These are phyloP conservation scores for Argynnis bischoffii DNA, from an alignment of 2,888 invertebrate species.

Conservation along the genomic window DNA sequence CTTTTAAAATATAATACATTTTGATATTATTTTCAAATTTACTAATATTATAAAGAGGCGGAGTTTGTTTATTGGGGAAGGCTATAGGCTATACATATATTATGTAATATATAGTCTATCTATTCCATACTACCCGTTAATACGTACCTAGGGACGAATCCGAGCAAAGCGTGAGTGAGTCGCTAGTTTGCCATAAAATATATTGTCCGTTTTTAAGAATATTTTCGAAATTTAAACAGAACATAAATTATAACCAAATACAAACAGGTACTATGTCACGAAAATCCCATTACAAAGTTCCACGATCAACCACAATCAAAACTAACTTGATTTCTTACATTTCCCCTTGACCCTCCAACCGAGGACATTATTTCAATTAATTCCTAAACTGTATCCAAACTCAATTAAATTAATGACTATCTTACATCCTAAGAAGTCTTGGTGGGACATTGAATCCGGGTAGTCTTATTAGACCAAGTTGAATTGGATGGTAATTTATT, in stretches of 20 bases:
- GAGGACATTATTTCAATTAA: constrained; percentile 44
- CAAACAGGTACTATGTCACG: constrained; percentile 17
- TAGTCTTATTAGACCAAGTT: constrained; percentile 67
- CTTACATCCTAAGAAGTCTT: constrained; percentile 51
- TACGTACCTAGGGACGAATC: too few species aligned
- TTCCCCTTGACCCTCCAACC: constrained; percentile 35
- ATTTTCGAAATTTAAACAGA: not conserved
- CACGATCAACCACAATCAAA: constrained; percentile 28
- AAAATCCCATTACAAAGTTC: constrained; percentile 21
- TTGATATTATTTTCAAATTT: too few species aligned
- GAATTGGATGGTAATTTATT: constrained; percentile 73
- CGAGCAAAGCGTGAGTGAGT: too few species aligned
- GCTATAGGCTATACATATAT: too few species aligned
- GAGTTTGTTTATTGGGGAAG: too few species aligned
- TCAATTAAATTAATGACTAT: constrained; percentile 65
- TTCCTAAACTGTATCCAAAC: constrained; percentile 51
- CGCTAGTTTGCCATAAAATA: too few species aligned
- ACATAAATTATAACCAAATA: not conserved
- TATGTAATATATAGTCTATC: too few species aligned
- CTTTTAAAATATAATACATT: too few species aligned
- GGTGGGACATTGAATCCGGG: constrained; percentile 50
- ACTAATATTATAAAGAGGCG: too few species aligned
- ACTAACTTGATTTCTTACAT: constrained; percentile 38
- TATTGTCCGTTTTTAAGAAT: not conserved
- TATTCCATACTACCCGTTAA: too few species aligned